Evolutionary conservation across 1,140 invertebrate genomes (phyloP).

Genomic region (Pseudomyrmex pallidus): DNA sequence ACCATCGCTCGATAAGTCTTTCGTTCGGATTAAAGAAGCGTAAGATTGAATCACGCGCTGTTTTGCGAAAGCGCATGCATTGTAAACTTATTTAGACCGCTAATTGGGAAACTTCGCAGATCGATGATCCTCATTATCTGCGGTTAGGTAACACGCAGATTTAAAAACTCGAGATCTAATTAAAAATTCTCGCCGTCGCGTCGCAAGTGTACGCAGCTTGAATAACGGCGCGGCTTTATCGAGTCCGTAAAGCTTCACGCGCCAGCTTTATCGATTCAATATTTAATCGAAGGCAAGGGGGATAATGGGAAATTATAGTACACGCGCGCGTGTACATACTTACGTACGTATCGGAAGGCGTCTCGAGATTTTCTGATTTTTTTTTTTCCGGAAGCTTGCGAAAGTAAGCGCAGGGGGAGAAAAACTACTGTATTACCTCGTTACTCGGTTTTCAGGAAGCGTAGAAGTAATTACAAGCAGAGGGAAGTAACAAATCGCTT

Average conservation of each 20-base stretch:
- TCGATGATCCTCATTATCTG: conserved; percentile 28
- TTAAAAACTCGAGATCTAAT: conserved; percentile 37
- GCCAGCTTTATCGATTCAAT: background rate
- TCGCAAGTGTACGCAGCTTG: conserved; percentile 13
- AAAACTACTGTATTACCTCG: conserved; percentile 67
- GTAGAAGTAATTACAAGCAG: conserved; percentile 77
- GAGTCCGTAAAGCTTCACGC: background rate
- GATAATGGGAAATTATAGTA: conserved; percentile 12
- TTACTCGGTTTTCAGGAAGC: conserved; percentile 72
- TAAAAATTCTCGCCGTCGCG: conserved; percentile 39
- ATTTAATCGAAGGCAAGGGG: conserved; percentile 2
- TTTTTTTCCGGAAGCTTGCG: conserved; percentile 29
- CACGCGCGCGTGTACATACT: too few species aligned
- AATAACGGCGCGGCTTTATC: conserved; percentile 24
- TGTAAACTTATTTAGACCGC: conserved; percentile 45
- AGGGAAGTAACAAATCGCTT: conserved; percentile 78
- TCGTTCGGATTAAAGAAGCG: background rate
- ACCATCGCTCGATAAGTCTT: background rate
- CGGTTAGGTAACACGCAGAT: conserved; percentile 25
- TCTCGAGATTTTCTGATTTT: background rate
- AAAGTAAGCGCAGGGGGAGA: background rate
- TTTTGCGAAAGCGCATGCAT: conserved; percentile 1
- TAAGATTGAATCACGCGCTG: conserved; percentile 8
- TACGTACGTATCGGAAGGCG: background rate
- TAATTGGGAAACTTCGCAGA: conserved; percentile 50